Evolutionary conservation across 2,888 invertebrate genomes (phyloP).

Genomic region (Cheilosia pagana): DNA sequence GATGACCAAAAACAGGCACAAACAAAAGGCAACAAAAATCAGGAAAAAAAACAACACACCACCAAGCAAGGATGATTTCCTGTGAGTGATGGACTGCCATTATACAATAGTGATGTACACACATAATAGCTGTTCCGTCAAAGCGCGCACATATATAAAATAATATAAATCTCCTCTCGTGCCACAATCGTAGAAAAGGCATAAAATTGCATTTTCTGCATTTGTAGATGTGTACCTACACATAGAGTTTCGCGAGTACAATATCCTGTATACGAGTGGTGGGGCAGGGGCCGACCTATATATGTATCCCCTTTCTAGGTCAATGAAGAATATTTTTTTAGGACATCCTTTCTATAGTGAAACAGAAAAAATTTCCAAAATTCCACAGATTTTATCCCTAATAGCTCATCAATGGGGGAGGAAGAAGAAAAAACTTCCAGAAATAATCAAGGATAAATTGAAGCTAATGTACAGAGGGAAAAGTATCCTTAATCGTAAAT

Average conservation of each 20-base stretch:
- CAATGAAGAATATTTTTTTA: conserved; percentile 67
- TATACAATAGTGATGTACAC: conserved; percentile 52
- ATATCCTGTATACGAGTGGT: conserved; percentile 64
- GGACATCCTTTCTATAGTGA: conserved; percentile 40
- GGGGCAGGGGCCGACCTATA: conserved; percentile 54
- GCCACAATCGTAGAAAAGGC: conserved; percentile 12
- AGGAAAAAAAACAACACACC: conserved; percentile 3
- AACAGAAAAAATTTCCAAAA: conserved; percentile 12
- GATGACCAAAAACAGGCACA: conserved; percentile 38
- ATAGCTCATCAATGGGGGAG: conserved; percentile 44
- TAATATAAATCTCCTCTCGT: not conserved
- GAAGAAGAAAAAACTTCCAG: conserved; percentile 10
- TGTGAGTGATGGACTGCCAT: conserved; percentile 66
- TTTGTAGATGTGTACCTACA: conserved; percentile 59
- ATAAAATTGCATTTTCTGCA: conserved; percentile 68
- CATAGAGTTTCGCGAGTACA: conserved; percentile 67
- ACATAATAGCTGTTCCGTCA: conserved; percentile 17
- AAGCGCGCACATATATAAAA: not conserved
- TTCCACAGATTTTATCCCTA: conserved; percentile 29
- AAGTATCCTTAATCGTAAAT: conserved; percentile 70
- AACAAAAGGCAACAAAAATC: not conserved
- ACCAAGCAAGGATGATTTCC: conserved; percentile 63
- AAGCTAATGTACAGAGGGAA: conserved; percentile 31
- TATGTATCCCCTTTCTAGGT: conserved; percentile 68
- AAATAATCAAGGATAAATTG: conserved; percentile 57